Base-by-base conservation (phyloP, 2,113 vertebrate genomes). In the Antechinus flavipes region DNA sequence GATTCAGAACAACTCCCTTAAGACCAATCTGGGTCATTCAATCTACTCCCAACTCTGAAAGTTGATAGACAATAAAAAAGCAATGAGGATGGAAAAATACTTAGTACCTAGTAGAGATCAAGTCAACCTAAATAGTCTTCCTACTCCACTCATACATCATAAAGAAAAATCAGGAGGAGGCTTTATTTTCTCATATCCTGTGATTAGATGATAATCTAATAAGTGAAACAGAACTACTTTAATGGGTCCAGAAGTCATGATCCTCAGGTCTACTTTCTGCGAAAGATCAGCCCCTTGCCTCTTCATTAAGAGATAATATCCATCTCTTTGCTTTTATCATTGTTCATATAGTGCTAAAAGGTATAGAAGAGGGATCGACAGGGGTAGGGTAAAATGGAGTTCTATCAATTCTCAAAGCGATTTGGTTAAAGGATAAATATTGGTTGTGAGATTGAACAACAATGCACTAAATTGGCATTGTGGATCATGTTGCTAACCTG, bases 211-310 rank as follows among this genome's bases (percentile, higher is more conserved):
- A 1, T 30, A 42, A 42, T 42, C 42, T 42, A 42, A 84, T 76
- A 8, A 8, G 9, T 22, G 4, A 76, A 42, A 76, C 3, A 76
- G 68, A 76, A 42, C 16, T 76, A 19, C 30, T 35, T 76, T 76
- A 35, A 54, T 25, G 26, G 10, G 1, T 54, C 11, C 8, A 16
- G 3, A 0, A 1, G 14, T n/a, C 16, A 35, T 30, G 2, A 3
- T 27, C 2, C 0, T 35, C 0, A 8, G 12, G 14, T 24, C 3
- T 7, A 0, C 0, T 54, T 0, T 5, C 54, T 42, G 53, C 27
- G 90, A 92, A 8, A 27, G 46, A 27, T 68, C 35, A 53, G 25
- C 6, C 2, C 30, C 6, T 35, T n/a, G 27, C 22, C 58, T 53
- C 53, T 76, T 76, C 61, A 76, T 35, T 68, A 35, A 22, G n/a